Evolutionary conservation across 2,888 invertebrate genomes (phyloP), one percentile per base, ranked within the genome.

Genomic region (Pyrgus malvae): DNA sequence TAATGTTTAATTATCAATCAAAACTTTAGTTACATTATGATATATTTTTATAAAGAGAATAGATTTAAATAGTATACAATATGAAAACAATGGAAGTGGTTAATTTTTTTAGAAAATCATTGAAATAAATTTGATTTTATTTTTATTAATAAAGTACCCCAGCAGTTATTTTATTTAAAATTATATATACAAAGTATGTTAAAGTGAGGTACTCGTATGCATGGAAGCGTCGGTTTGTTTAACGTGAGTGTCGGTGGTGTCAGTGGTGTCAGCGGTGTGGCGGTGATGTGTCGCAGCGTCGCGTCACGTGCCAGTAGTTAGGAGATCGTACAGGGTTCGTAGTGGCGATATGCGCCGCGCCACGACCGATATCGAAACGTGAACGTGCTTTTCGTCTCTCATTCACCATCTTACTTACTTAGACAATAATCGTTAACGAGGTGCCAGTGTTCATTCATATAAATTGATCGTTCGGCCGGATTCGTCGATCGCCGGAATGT

Each of bases 401-500:
- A 42, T 57, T 60, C 37, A 55, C 44, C 44, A 45, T 50, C 50
- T 27, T 23, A 46, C 60, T 55, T 64, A 59, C 50, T 66, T 67
- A 69, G 71, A 80, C 73, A 76, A 72, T 79, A 78, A 78, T 46
- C 69, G 64, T 67, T 74, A 69, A 66, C 62, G 71, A 74, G 78
- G 78, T 84, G 85, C 79, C 83, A 79, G 80, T 80, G 82, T 78
- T 78, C 65, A 72, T 72, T 70, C 68, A 67, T 62, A 59, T 62
- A 68, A 66, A 53, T 66, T 66, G 59, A 58, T 42, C 25, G 33
- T 42, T 69, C 61, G 58, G 56, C 66, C n/a, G n/a, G n/a, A n/a
- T n/a, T n/a, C n/a, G n/a, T 69, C 64, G 66, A 71, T 72, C 65
- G 63, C 68, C 67, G 65, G 66, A 63, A 65, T 60, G 59, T 60